These are phyloP conservation scores for Graphium colonna DNA, from an alignment of 2,888 invertebrate species.

Conservation along the genomic window DNA sequence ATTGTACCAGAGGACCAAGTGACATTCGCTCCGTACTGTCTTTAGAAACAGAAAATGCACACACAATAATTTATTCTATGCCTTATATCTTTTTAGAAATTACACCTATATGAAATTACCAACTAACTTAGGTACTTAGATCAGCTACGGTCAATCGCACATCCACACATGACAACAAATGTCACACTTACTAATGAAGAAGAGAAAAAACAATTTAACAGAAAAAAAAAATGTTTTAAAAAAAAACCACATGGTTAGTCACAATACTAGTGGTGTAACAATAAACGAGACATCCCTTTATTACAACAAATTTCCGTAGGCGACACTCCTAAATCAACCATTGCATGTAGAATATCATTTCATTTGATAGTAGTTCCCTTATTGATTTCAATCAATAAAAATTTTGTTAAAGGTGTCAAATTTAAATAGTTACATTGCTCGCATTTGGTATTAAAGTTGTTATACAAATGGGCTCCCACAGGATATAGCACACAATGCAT, in stretches of 20 bases:
- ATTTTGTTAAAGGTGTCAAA: no score
- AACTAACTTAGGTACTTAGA: slow-evolving; percentile 68
- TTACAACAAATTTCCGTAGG: background rate
- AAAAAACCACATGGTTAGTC: slow-evolving; percentile 39
- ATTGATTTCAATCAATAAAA: no score
- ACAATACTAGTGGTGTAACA: slow-evolving; percentile 42
- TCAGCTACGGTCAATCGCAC: slow-evolving; percentile 63
- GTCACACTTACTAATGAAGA: slow-evolving; percentile 42
- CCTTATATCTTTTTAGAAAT: slow-evolving; percentile 63
- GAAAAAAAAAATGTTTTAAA: slow-evolving; percentile 30
- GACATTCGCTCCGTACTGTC: slow-evolving; percentile 54
- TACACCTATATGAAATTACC: slow-evolving; percentile 68
- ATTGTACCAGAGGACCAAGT: slow-evolving; percentile 64
- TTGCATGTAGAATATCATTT: no score
- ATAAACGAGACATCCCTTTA: background rate
- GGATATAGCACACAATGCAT: background rate
- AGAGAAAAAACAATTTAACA: slow-evolving; percentile 52
- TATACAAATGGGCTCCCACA: no score
- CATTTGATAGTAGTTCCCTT: no score
- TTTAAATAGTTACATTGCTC: no score
- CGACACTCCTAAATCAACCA: background rate
- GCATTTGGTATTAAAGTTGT: no score
- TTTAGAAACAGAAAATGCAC: slow-evolving; percentile 73
- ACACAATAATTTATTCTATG: slow-evolving; percentile 76
- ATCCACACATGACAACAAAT: slow-evolving; percentile 51